Evolutionary conservation across 2,113 vertebrate species (phyloP).

Genomic region (Xenopus borealis): DNA sequence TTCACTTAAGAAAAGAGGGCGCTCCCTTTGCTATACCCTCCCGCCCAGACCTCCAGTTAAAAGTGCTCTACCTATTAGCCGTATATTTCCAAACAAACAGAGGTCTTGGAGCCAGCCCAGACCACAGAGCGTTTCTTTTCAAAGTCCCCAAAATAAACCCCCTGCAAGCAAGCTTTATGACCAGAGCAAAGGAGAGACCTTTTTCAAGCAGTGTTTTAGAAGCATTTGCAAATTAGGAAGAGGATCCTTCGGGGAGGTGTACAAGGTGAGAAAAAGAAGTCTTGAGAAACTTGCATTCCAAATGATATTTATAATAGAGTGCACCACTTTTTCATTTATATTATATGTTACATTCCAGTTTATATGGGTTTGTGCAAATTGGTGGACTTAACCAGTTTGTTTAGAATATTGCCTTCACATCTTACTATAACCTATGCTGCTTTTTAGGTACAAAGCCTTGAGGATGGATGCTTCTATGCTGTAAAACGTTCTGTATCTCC

Average conservation of each 20-base stretch:
- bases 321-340: no score
- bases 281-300: no score
- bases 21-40: constrained; percentile 66
- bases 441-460: constrained; percentile 71
- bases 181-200: constrained; percentile 69
- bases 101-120: constrained; percentile 61
- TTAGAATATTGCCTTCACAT: no score
- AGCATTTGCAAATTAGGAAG: constrained; percentile 75
- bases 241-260: constrained; percentile 86
- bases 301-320: no score
- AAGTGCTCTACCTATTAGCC: constrained; percentile 68
- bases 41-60: constrained; percentile 75
- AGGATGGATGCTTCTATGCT: constrained; percentile 75
- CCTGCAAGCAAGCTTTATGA: constrained; percentile 66
- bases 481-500: constrained; percentile 80
- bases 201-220: constrained; percentile 82
- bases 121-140: constrained; percentile 73
- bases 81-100: constrained; percentile 70
- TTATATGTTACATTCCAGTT: no score
- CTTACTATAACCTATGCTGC: not conserved
- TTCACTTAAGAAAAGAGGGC: constrained; percentile 73
- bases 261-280: constrained; percentile 69
- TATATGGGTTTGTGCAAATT: no score
- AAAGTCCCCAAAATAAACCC: constrained; percentile 42
- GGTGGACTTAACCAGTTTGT: no score